Base-by-base conservation (phyloP, 2,797 vertebrate species). In the Xenopus petersii region DNA sequence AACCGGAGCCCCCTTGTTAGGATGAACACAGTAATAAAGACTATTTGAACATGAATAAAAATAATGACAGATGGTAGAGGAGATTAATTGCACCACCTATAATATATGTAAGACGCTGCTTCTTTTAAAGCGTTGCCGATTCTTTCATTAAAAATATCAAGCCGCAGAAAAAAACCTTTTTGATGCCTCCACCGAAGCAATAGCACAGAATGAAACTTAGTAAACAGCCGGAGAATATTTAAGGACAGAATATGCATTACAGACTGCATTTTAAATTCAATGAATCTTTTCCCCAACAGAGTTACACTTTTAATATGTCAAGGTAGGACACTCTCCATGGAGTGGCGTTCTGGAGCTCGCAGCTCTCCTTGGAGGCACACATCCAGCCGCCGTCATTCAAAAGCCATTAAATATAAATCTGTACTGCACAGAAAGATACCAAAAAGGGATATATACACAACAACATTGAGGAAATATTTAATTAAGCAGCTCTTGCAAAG, bases 401-500 rank as follows among this genome's bases (percentile, higher is more conserved):
- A 81, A 80, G 64, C 81, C 79, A 75, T 76, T 82, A 74, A 75
- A 79, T 36, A 78, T 59, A 83, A 79, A 80, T 71, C 65, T 49
- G 80, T 58, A 80, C 66, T 66, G 79, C 80, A 21, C 49, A 63
- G 51, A 56, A 60, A 67, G 17, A 67, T 16, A 24, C 21, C 26
- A 11, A 36, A 17, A 5, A 26, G 15, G 15, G 16, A 33, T 42
- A 42, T 42, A 42, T 42, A 55, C 70, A 72, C n/a, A 75, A 61
- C 79, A 70, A 75, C 79, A 54, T 78, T 81, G 81, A 84, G 83
- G 81, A 86, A 86, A 86, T 83, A 86, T 85, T 87, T 86, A 86
- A 87, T 87, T 87, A 86, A 85, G 81, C 86, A 79, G 80, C 83
- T 42, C 36, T 84, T 83, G 84, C 81, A 81, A 84, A 85, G 81